Evolutionary conservation across 2,113 vertebrate species (phyloP).

Genomic region (Pyxicephalus adspersus): DNA sequence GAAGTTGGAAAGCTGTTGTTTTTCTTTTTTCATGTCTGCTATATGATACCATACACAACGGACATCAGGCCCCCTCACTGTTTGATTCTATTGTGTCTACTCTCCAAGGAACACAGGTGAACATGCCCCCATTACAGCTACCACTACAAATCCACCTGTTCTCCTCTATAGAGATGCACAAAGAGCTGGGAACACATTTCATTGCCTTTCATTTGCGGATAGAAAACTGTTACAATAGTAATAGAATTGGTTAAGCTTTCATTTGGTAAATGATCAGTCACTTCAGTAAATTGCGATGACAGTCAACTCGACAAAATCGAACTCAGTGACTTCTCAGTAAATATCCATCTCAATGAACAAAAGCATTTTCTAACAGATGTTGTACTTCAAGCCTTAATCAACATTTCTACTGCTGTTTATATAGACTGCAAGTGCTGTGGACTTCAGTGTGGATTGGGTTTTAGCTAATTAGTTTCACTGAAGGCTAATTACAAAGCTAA

Average conservation of each 20-base stretch:
- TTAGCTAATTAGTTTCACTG: conserved; percentile 50
- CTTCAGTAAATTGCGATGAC: neutral
- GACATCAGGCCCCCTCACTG: no score
- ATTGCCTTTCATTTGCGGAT: no score
- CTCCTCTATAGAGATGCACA: no score
- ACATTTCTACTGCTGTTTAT: conserved; percentile 19
- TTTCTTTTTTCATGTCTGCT: no score
- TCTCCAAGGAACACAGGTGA: no score
- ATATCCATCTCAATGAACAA: neutral
- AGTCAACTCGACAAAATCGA: neutral
- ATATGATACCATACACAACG: no score
- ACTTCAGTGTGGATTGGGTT: conserved; percentile 45
- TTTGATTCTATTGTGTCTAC: no score
- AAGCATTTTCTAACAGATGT: conserved; percentile 1
- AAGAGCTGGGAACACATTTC: no score
- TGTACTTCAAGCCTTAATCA: conserved; percentile 1
- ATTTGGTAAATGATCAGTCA: neutral
- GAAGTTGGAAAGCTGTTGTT: no score
- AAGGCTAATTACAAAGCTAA: conserved; percentile 47
- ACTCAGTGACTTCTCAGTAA: neutral
- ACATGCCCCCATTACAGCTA: no score
- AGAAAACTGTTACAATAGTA: no score
- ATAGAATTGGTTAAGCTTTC: neutral
- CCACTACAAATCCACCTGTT: no score
- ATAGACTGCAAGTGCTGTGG: conserved; percentile 22